Base-by-base conservation (phyloP, 2,797 vertebrate genomes). In the Tamandua tetradactyla region DNA sequence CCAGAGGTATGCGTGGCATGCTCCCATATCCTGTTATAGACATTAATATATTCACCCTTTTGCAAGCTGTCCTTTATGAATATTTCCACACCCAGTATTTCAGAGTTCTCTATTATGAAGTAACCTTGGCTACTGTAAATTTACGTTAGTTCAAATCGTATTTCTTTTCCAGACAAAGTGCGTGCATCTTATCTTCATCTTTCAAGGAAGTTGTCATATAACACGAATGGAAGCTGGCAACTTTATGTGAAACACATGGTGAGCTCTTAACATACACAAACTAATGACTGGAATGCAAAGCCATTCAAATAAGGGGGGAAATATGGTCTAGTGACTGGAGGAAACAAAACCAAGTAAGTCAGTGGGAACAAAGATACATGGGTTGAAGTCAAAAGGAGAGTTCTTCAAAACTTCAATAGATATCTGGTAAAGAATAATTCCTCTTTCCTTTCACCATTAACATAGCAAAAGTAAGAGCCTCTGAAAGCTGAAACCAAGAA, bases 231-330 rank as follows among this genome's bases (percentile, higher is more conserved):
- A 95, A 97, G 95, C 95, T 96, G 96, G 94, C 64, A 81, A 64
- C 95, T 98, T 98, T 97, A 98, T 97, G 93, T 72, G 92, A 98
- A 98, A 98, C 97, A 98, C 87, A 98, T 98, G 98, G 93, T 5
- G 87, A 95, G 62, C 0, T 14, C 66, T 80, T 96, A 69, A 82
- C 91, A 75, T 11, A 37, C 90, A 89, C 94, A 91, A 87, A 62
- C 94, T 95, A 95, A 89, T 81, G 95, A 75, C 47, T 5, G 15
- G 85, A 95, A 95, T 94, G 66, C 88, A 97, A 97, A 93, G 79
- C 72, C 93, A 87, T 86, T 96, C 91, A 18, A 61, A 76, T 64
- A 95, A 93, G 74, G 68, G 78, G 5, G 3, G 17, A 79, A 95
- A 37, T 52, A 80, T 37, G 61, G 20, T 52, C 40, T 81, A 47